phyloP scores from a whole-genome alignment of 2,797 vertebrate species.

The Rhinogobio ventralis region DNA sequence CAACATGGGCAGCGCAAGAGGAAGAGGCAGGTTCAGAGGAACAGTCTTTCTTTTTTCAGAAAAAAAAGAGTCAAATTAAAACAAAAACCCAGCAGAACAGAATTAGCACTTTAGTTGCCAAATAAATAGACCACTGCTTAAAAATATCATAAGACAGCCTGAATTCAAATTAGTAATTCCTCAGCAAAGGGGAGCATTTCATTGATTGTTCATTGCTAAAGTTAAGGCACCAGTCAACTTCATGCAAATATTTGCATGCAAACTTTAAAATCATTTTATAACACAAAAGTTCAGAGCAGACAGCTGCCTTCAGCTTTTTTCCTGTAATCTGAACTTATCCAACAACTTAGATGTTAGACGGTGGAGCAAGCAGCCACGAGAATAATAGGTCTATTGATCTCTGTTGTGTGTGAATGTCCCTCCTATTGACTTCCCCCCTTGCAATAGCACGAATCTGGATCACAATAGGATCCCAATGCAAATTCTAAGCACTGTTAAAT shows the following conservation, averaged over 20 bases:
- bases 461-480: conserved; percentile 62
- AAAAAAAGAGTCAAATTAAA: neutral
- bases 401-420: conserved; percentile 53
- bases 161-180: neutral
- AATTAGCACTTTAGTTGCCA: neutral
- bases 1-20: neutral
- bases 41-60: neutral
- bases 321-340: conserved; percentile 59
- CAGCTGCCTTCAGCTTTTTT: conserved; percentile 48
- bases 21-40: neutral
- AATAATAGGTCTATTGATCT: conserved; percentile 69
- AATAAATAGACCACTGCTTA: neutral
- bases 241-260: conserved; percentile 50
- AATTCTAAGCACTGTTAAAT: conserved; percentile 60
- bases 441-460: conserved; percentile 63
- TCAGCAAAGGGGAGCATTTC: conserved; percentile 5
- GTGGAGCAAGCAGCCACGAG: conserved; percentile 50
- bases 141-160: neutral
- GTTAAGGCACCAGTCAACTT: conserved; percentile 15
- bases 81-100: neutral
- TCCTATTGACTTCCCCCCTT: conserved; percentile 62
- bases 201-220: conserved; percentile 35
- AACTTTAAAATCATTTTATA: conserved; percentile 50
- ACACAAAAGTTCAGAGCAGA: conserved; percentile 37
- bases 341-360: conserved; percentile 56